Evolutionary conservation across 2,113 vertebrate genomes (phyloP).

Genomic region (Haliaeetus leucogaster): DNA sequence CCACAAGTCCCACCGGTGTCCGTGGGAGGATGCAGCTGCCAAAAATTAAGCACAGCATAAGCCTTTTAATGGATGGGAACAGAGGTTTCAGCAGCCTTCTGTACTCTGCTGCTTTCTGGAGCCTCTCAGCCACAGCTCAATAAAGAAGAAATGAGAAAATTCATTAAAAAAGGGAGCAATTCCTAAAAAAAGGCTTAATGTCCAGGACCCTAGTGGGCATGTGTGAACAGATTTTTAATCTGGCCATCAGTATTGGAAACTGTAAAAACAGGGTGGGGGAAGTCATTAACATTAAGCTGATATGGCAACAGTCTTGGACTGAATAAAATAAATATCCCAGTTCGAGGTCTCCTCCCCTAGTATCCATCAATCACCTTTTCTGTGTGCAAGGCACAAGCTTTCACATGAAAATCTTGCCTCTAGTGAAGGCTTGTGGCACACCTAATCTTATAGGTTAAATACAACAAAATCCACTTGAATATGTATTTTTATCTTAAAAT

Average conservation of each 20-base stretch:
- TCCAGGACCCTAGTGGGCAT: background rate
- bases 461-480: background rate
- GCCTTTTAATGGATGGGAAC: background rate
- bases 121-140: background rate
- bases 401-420: background rate
- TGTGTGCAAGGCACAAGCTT: background rate
- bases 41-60: background rate
- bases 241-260: background rate
- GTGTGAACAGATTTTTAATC: background rate
- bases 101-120: background rate
- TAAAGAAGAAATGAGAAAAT: background rate
- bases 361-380: background rate
- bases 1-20: background rate
- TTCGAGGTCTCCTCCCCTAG: background rate
- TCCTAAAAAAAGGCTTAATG: background rate
- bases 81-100: background rate
- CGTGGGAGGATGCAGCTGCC: background rate
- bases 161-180: background rate
- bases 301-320: background rate
- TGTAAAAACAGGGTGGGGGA: fast-evolving
- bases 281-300: background rate
- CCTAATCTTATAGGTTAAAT: background rate
- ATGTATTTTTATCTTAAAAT: background rate
- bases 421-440: background rate
- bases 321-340: background rate